phyloP scores from a whole-genome alignment of 2,797 vertebrate species.

The Halcyon badia region DNA sequence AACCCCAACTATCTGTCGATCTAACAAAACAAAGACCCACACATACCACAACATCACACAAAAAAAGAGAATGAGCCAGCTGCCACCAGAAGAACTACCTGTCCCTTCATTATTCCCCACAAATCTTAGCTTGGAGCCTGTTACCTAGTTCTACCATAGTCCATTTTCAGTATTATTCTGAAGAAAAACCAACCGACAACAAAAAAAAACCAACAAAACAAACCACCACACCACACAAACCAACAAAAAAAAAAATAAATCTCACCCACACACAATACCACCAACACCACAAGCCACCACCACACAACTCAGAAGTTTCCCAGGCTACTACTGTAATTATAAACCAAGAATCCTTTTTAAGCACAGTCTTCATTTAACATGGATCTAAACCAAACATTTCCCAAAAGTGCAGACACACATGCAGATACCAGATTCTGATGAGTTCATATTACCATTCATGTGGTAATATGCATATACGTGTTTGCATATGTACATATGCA shows the following conservation, averaged over 20 bases:
- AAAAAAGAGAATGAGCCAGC: neutral
- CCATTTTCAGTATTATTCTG: neutral
- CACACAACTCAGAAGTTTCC: neutral
- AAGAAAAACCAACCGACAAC: accelerated
- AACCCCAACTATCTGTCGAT: neutral
- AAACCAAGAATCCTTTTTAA: neutral
- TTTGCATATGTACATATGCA: neutral
- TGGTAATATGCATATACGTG: neutral
- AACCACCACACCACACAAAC: too few relatives aligned
- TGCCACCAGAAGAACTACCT: neutral
- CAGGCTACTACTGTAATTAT: neutral
- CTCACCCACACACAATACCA: too few relatives aligned
- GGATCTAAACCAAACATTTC: neutral
- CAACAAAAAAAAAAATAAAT: too few relatives aligned
- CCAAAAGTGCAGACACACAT: neutral
- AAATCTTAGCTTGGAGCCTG: neutral
- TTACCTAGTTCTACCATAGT: neutral
- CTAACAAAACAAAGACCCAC: neutral
- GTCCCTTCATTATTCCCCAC: neutral
- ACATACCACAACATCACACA: neutral
- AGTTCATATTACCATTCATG: neutral
- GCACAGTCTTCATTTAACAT: neutral
- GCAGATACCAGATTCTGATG: neutral
- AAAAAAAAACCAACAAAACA: too few relatives aligned
- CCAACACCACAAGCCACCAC: neutral